Conservation (phyloP, 1,140 invertebrate genomes). For the Nymphalis io region DNA sequence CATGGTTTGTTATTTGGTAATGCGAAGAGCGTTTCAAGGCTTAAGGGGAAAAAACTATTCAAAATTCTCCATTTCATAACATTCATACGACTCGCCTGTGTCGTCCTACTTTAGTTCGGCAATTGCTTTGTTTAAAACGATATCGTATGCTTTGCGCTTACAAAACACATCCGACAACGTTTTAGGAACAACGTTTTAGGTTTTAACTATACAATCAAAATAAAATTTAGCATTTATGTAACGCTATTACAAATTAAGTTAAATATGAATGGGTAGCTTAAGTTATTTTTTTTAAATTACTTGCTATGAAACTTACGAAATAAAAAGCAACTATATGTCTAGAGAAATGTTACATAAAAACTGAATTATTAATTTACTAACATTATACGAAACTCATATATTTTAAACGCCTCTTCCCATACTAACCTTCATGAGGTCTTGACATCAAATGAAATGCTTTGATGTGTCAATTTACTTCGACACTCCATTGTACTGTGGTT, state of each 20-base stretch:
- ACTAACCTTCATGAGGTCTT: slow-evolving; percentile 1
- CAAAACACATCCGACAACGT: neutral
- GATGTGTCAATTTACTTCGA: neutral
- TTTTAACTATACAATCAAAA: neutral
- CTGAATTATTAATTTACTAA: no score
- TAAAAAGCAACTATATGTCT: no score
- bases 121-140: slow-evolving; percentile 13
- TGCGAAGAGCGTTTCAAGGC: slow-evolving; percentile 15
- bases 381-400: no score
- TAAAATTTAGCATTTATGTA: no score
- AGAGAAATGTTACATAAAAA: no score
- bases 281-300: no score
- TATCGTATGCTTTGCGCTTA: neutral
- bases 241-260: no score
- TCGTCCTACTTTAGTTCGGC: slow-evolving; percentile 6
- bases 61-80: slow-evolving; percentile 23
- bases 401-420: neutral
- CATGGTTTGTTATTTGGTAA: slow-evolving; percentile 18
- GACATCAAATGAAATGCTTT: slow-evolving; percentile 7
- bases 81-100: neutral
- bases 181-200: neutral
- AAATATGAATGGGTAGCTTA: no score
- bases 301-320: no score
- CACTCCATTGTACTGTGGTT: neutral
- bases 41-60: slow-evolving; percentile 22